Evolutionary conservation across 2,113 vertebrate genomes (phyloP), one percentile per base, ranked within the genome.

Genomic region (Benitochromis conjunctus): DNA sequence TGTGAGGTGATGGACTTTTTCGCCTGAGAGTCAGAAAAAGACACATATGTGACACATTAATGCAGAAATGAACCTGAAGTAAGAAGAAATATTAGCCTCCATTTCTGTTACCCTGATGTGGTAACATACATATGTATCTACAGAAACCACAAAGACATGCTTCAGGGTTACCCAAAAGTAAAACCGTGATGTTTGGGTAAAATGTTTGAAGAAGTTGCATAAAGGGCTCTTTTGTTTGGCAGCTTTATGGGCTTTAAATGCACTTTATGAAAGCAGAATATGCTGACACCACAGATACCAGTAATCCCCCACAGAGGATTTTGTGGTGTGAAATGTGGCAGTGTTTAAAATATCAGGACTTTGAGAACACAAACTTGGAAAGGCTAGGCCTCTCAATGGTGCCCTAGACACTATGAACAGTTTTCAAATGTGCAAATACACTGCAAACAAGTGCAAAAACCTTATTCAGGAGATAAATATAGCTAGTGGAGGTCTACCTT

Each of bases 1-100:
- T 99, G 98, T 82, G 97, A 96, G 91, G 97, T 97, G 93, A 99
- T 96, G 77, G 97, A 97, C 94, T 98, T 98, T 95, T 98, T 98
- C 46, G 92, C 97, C 99, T 99, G 82, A 31, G 55, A 80, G 60
- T 18, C 88, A 86, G 13, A 81, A 62, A 81, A 55, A 58, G 2
- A 53, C 43, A 86, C 14, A 82, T 18, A 81, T 9, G 66, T 41
- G 7, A 34, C 3, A 24, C 19, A 57, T 31, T 13, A n/a, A 54
- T 53, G 53, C 34, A 78, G 34, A 90, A 80, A 14, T 29, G 66
- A 21, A 29, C 51, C 29, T 21, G 38, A 78, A 14, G 9, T 51
- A 26, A 8, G 14, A 56, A 43, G 11, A 1, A 36, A 82, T 51
- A 41, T 64, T 43, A 38, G 10, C 79, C 64, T 79, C 16, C 5